Evolutionary conservation across 2,888 invertebrate genomes (phyloP).

Genomic region (Craniophora ligustri): DNA sequence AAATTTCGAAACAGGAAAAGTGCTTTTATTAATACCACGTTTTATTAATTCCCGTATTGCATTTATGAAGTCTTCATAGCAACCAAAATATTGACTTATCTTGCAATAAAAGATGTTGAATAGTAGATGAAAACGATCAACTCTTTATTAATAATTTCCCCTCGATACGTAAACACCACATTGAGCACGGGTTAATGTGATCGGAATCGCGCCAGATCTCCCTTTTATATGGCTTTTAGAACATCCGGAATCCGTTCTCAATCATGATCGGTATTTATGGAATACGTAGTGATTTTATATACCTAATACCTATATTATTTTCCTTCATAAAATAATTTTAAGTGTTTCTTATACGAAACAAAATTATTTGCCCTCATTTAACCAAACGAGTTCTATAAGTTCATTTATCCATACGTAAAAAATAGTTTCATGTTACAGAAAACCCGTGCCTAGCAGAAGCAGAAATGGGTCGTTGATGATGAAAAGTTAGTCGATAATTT

Average conservation of each 20-base stretch:
- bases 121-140: conserved; percentile 19
- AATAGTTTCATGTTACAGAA: no score
- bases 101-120: neutral
- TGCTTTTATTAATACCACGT: no score
- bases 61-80: neutral
- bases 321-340: neutral
- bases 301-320: neutral
- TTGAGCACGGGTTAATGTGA: neutral
- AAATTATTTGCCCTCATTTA: no score
- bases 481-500: no score
- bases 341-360: no score
- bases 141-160: conserved; percentile 25
- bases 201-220: conserved; percentile 7
- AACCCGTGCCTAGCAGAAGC: no score
- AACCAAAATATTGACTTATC: neutral
- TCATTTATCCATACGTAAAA: no score
- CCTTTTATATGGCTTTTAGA: neutral
- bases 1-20: no score
- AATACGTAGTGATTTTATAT: neutral
- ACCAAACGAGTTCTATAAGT: no score
- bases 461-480: no score
- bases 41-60: no score
- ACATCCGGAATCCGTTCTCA: neutral
- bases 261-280: neutral
- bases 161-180: conserved; percentile 1